These are phyloP conservation scores for Sturmia bella DNA, from an alignment of 2,888 invertebrate species.

Conservation along the genomic window DNA sequence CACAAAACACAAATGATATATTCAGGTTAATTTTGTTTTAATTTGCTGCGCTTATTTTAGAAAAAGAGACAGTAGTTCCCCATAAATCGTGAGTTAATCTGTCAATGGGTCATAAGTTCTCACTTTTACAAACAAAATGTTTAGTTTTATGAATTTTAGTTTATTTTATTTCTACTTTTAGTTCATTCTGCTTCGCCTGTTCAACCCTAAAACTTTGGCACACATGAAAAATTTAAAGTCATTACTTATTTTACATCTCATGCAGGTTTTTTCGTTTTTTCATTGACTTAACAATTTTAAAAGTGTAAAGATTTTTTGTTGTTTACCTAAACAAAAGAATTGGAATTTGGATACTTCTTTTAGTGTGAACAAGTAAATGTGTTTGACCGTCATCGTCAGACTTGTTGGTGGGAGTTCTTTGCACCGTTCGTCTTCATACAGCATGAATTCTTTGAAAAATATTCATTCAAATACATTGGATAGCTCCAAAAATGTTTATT, in stretches of 20 bases:
- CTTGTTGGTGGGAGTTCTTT: constrained; percentile 62
- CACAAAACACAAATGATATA: constrained; percentile 6
- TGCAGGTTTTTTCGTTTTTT: constrained; percentile 65
- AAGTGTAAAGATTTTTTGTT: constrained; percentile 18
- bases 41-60: constrained; percentile 38
- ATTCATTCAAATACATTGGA: constrained; percentile 5
- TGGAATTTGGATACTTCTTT: constrained; percentile 23
- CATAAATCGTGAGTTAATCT: constrained; percentile 76
- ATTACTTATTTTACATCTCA: constrained; percentile 73
- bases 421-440: constrained; percentile 55
- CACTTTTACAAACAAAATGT: constrained; percentile 43
- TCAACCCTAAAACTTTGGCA: constrained; percentile 58
- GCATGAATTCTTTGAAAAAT: constrained; percentile 57
- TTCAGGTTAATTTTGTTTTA: constrained; percentile 60
- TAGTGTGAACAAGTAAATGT: constrained; percentile 8
- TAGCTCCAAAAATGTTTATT: constrained; percentile 76
- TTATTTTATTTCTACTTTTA: background rate
- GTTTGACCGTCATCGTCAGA: constrained; percentile 47
- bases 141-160: constrained; percentile 35
- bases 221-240: constrained; percentile 77
- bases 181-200: background rate
- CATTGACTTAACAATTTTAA: background rate
- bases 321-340: constrained; percentile 34
- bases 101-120: constrained; percentile 75
- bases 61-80: background rate